Evolutionary conservation across 2,113 vertebrate genomes (phyloP), one percentile per base, ranked within the genome.

Genomic region (Saccopteryx bilineata): DNA sequence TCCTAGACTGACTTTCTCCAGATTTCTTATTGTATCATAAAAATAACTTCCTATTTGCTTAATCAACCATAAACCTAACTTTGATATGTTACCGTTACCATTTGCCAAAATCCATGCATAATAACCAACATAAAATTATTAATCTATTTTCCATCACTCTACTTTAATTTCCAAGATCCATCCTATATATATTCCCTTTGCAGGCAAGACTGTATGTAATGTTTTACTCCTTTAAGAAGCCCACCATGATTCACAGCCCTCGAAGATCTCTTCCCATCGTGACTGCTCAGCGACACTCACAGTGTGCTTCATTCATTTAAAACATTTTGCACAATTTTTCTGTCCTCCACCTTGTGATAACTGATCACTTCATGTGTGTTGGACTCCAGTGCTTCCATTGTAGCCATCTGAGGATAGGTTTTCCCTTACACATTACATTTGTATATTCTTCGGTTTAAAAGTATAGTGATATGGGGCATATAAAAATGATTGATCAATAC

Each of bases 401-500:
- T 7, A 84, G 21, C 50, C 83, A 31, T 12, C 21, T 71, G 84
- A 84, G 48, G 56, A 26, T 39, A 58, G 7, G 9, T 65, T 76
- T 92, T 50, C 39, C 14, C 90, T n/a, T 63, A 48, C 33, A 26
- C 39, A 74, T 56, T 23, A 56, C 31, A 56, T 90, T 76, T 63
- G 33, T 33, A 18, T 61, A 33, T 28, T 58, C 23, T 26, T 14
- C 7, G 1, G 31, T 54, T 68, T 65, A 28, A 72, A 68, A 50
- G 28, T 28, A 65, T 14, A 81, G 46, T 23, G 88, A 66, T 60
- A 76, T 1, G 0, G 15, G 50, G 5, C 69, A 39, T 15, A 74
- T 80, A 79, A 87, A 85, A 82, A 52, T 31, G 60, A 92, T 11
- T 60, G 31, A 92, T 88, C 56, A 46, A 79, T 93, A 92, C 63